These are phyloP conservation scores for Sebastes hubbsi DNA, from an alignment of 2,797 vertebrate genomes.

Conservation along the genomic window DNA sequence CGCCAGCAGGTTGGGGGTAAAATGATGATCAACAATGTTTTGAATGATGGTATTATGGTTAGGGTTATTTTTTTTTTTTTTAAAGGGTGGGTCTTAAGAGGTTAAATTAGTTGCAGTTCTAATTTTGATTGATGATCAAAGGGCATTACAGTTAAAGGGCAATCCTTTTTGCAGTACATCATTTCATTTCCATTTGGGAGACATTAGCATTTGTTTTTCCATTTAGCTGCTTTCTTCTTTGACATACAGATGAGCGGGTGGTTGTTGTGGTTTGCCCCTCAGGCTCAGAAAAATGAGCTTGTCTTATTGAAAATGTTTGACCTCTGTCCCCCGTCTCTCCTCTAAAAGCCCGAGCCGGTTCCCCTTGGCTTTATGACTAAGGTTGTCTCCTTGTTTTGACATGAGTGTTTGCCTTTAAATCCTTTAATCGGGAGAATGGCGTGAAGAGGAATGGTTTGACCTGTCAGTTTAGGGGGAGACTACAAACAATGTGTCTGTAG, in stretches of 20 bases:
- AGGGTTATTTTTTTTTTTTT: no score
- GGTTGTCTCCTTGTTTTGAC: constrained; percentile 35
- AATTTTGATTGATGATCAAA: neutral
- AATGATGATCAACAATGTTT: no score
- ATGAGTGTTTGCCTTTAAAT: constrained; percentile 47
- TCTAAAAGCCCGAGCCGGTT: constrained; percentile 30
- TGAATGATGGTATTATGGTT: no score
- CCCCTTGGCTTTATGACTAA: constrained; percentile 23
- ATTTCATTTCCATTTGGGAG: neutral
- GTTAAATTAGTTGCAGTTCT: neutral
- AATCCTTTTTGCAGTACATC: neutral
- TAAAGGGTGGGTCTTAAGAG: no score
- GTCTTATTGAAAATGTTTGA: constrained; percentile 49
- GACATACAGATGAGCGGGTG: constrained; percentile 1
- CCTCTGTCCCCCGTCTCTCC: constrained; percentile 32
- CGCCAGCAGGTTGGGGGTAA: no score
- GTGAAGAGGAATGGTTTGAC: constrained; percentile 39
- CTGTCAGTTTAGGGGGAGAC: constrained; percentile 16
- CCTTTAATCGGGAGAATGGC: constrained; percentile 52
- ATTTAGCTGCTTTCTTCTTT: neutral
- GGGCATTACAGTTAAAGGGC: neutral
- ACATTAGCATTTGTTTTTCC: constrained; percentile 6
- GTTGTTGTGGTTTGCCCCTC: constrained; percentile 24
- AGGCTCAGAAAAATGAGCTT: constrained; percentile 40
- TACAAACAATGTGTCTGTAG: constrained; percentile 41